Conservation (phyloP, 1,140 invertebrate species). For the Scaptomyza graminum region DNA sequence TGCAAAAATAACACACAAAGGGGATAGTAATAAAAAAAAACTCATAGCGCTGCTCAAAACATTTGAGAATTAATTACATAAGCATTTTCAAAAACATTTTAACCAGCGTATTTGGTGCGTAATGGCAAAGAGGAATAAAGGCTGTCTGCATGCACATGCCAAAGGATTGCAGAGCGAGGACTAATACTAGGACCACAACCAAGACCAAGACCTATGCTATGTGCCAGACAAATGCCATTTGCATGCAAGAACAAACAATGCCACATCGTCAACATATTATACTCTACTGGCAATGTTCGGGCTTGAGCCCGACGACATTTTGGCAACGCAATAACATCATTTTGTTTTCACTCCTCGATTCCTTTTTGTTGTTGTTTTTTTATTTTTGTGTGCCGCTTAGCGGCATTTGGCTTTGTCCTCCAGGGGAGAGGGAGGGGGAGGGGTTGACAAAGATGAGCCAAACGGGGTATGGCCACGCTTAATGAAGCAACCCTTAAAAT, state of each 20-base stretch:
- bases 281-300: background rate
- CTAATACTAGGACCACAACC: background rate
- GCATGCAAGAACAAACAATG: slow-evolving; percentile 47
- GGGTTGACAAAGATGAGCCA: no score
- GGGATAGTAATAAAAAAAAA: no score
- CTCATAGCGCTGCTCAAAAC: background rate
- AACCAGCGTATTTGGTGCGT: slow-evolving; percentile 34
- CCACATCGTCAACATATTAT: slow-evolving; percentile 1
- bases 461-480: slow-evolving; percentile 45
- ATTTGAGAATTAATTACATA: slow-evolving; percentile 39
- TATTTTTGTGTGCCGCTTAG: slow-evolving; percentile 44
- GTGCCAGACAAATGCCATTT: slow-evolving; percentile 52
- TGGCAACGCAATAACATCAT: slow-evolving; percentile 61
- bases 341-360: slow-evolving; percentile 43
- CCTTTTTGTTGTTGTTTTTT: slow-evolving; percentile 22
- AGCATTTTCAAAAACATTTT: slow-evolving; percentile 39
- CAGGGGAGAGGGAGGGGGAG: no score
- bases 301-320: slow-evolving; percentile 36
- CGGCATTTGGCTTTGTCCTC: slow-evolving; percentile 49
- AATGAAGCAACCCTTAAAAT: slow-evolving; percentile 81
- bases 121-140: slow-evolving; percentile 33
- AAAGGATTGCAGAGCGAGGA: slow-evolving; percentile 10
- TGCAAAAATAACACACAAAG: slow-evolving; percentile 2
- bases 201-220: background rate
- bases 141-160: slow-evolving; percentile 41